Evolutionary conservation across 1,140 invertebrate genomes (phyloP), one percentile per base, ranked within the genome.

Genomic region (Drosophila littoralis): DNA sequence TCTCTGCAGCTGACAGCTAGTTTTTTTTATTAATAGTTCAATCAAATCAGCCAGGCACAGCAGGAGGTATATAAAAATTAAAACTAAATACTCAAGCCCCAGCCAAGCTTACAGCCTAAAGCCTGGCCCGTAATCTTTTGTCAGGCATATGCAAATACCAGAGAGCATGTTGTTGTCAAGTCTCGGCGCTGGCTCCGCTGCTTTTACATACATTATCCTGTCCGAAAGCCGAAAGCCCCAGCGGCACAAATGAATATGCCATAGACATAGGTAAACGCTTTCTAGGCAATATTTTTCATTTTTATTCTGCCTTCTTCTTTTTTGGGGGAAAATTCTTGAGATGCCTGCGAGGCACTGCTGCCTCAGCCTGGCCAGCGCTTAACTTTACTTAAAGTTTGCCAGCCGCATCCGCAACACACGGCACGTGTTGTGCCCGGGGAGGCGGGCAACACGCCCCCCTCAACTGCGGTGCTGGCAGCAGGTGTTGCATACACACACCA

Each of bases 371-470:
- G 68, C 64, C 48, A 61, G 50, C 59, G 59, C 58, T 78, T 66
- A 79, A 68, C 51, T 68, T 68, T 43, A 48, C 60, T 48, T 13
- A 68, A 88, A 86, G 48, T 86, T 82, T 81, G 55, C 75, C 46
- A 7, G 9, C 46, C 59, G 66, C 74, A 65, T 58, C 40, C 33
- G 60, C 35, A 46, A n/a, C 15, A 10, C 17, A 17, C 35, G 55
- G 64, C 70, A 73, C 70, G 64, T 73, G 70, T 73, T 73, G 60
- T 54, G 70, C 51, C 66, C 69, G 33, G 45, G 28, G 28, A 28
- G 33, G 45, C 36, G 33, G 32, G 10, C 0, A 22, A 10, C 7
- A 2, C 22, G 7, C 9, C 13, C 13, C 12, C 50, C 17, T 2
- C 7, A 1, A 13, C 22, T 10, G 9, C 12, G 12, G 43, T 32